A percentile compares a stretch with the other conserved stretches of the same genome.
phyloP scores from a whole-genome alignment of 2,888 invertebrate species.

The Cosmia pyralina region DNA sequence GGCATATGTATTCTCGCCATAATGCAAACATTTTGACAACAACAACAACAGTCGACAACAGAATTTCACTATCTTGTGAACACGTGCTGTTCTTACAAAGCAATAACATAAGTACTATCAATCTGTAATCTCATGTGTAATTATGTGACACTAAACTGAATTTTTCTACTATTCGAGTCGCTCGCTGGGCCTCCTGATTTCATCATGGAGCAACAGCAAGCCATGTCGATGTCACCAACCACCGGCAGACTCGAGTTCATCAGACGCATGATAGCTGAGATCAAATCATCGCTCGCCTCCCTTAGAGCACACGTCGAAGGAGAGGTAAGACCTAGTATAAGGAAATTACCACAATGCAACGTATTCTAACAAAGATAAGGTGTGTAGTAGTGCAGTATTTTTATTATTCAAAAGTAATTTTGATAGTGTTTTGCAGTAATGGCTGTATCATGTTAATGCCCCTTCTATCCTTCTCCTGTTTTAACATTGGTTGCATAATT shows the following conservation, averaged over 20 bases:
- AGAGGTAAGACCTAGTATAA: slow-evolving; percentile 60
- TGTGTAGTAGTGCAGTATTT: slow-evolving; percentile 33
- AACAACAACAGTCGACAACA: not conserved
- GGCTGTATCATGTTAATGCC: slow-evolving; percentile 44
- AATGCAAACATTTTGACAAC: not conserved
- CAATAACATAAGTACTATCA: too few species aligned
- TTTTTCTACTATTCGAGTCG: slow-evolving; percentile 55
- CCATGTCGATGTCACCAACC: slow-evolving; percentile 74
- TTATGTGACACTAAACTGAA: slow-evolving; percentile 19
- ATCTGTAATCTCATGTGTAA: not conserved
- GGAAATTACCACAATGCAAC: slow-evolving; percentile 17
- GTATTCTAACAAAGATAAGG: slow-evolving; percentile 12
- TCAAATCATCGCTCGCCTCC: slow-evolving; percentile 68
- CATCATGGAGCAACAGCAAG: slow-evolving; percentile 68
- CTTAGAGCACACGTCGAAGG: slow-evolving; percentile 67
- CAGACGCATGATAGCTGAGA: slow-evolving; percentile 76
- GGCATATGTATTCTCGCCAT: too few species aligned
- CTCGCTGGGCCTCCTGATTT: slow-evolving; percentile 66
- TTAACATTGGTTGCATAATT: slow-evolving; percentile 23
- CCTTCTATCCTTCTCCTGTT: slow-evolving; percentile 32
- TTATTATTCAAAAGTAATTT: slow-evolving; percentile 34
- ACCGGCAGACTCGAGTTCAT: slow-evolving; percentile 79
- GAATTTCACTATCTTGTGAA: not conserved
- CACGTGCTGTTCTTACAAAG: too few species aligned
- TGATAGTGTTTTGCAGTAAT: slow-evolving; percentile 50